Base-by-base conservation (phyloP, 2,888 invertebrate species). In the Eupeodes latifasciatus region DNA sequence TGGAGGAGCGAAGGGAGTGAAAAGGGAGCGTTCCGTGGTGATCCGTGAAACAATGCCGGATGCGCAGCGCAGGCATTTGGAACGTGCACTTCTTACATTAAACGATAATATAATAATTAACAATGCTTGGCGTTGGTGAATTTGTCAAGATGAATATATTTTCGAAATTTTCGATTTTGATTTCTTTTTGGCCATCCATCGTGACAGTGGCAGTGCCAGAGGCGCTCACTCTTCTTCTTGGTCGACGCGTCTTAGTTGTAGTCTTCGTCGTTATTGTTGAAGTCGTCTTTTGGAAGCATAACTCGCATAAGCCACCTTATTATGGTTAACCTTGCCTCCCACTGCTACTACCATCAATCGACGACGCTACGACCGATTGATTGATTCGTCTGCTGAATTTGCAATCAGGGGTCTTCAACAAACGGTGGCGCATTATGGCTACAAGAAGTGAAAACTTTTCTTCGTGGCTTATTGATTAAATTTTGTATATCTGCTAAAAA, bases 361-460 rank as follows among this genome's bases (percentile, higher is more conserved):
- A 53, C 36, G 55, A 9, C 14, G 27, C 27, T 27, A 27, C 34
- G 27, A 36, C 47, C 71, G 10, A 36, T 71, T 59, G 40, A 44
- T 67, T 16, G 36, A 57, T 36, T 57, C 87, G 87, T 76, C 47
- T 51, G 40, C 34, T 84, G 87, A 87, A 87, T 87, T 80, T 62
- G 27, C 80, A 87, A 87, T 83, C 76, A 87, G 80, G 80, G 55
- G 66, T 51, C 79, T 79, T 64, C 27, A 16, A 11, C 2, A 36
- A 5, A 14, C 5, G 27, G 62, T 87, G 79, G 75, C 79, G 75
- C 4, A 78, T 19, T 40, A 47, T 77, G 78, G 85, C 81, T 88
- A 66, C n/a, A 9, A 75, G 69, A 75, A 51, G 88, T 88, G 88
- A 88, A 88, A 87, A 88, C 85, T 75, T 88, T 84, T 85, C 79